These are phyloP conservation scores for Phalacrocorax carbo DNA, from an alignment of 2,113 vertebrate species.

Conservation along the genomic window DNA sequence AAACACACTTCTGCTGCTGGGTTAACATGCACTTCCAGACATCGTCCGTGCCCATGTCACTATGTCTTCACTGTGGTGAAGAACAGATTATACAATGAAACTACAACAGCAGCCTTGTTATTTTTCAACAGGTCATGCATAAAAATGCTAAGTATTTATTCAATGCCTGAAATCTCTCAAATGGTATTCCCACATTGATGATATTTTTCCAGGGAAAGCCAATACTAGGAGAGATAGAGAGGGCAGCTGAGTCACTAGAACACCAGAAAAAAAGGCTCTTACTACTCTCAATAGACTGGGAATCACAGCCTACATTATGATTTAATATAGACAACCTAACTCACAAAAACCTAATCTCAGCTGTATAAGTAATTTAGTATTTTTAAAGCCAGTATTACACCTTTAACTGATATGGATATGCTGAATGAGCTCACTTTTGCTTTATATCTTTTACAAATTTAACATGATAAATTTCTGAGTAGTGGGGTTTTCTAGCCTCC, in stretches of 20 bases:
- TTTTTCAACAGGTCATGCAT: background rate
- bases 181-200: background rate
- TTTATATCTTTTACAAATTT: background rate
- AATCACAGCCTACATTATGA: background rate
- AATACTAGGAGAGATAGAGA: background rate
- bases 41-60: background rate
- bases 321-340: background rate
- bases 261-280: background rate
- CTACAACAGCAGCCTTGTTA: background rate
- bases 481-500: background rate
- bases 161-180: background rate
- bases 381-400: background rate
- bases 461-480: background rate
- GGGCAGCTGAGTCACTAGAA: background rate
- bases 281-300: background rate
- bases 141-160: background rate
- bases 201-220: background rate
- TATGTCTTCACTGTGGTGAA: background rate
- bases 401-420: background rate
- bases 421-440: background rate
- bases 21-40: background rate
- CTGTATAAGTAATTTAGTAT: background rate
- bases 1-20: background rate
- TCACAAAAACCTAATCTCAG: background rate
- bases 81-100: background rate